Base-by-base conservation (phyloP, 2,113 vertebrate genomes). In the Protobothrops flavoviridis region DNA sequence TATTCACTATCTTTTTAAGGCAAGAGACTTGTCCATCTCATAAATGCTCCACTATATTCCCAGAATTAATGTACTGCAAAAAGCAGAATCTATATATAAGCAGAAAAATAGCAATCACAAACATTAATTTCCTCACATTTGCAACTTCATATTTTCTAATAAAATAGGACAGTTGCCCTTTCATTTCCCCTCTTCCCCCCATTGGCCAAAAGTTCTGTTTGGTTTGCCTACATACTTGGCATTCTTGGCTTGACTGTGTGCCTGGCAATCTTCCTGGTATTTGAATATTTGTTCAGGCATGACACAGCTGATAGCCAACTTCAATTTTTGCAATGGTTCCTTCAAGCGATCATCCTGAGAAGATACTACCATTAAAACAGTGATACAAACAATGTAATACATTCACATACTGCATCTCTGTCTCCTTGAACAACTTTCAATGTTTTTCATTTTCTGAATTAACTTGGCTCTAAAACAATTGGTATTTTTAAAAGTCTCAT, bases 231-330 rank as follows among this genome's bases (percentile, higher is more conserved):
- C 98, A 92, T 97, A 98, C 98, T 98, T 99, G 97, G 99, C 99
- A 97, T 99, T 99, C 97, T 99, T 99, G 56, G 99, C 99, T 92
- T 99, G 98, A 96, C 93, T 98, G 9, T 98, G 98, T 53, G 98
- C 98, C 94, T 98, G 98, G 94, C 99, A 99, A 97, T 99, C 99
- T 97, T 99, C 99, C 95, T 99, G 99, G 97, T 98, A 99, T 61
- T 99, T 99, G 91, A 98, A 98, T 6, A 99, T 98, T 97, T 99
- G 99, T 93, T 99, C 99, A 4, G 99, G 99, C 99, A 99, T 99
- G 94, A 99, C 98, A 0, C 97, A 99, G 97, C 98, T 99, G 94
- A 99, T 99, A 7, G 99, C 99, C 95, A 99, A 96, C 93, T 99
- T 99, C 97, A 99, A 98, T 96, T 99, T 99, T 91, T 99, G 98